Evolutionary conservation across 1,140 invertebrate genomes (phyloP).

Genomic region (Papilio helenus): DNA sequence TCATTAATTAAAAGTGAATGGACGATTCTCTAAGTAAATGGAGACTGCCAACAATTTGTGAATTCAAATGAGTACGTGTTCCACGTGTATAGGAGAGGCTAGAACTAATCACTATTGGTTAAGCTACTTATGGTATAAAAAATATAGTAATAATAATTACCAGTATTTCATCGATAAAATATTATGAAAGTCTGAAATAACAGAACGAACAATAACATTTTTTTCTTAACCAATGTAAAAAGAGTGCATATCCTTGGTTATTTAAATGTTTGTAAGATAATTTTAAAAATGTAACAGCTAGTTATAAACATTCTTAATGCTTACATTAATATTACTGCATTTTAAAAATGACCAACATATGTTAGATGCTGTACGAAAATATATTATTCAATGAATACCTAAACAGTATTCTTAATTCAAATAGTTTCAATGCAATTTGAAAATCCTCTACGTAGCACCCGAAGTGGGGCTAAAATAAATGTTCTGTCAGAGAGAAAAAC

Average conservation of each 20-base stretch:
- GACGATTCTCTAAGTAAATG: conserved; percentile 48
- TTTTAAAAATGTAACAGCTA: not conserved
- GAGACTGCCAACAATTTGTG: conserved; percentile 31
- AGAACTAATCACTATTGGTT: conserved; percentile 15
- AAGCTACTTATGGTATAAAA: not conserved
- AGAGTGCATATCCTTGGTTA: too few relatives aligned
- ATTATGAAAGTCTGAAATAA: not conserved
- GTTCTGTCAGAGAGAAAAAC: conserved; percentile 81
- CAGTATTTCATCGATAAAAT: not conserved
- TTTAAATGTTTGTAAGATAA: too few relatives aligned
- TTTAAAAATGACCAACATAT: not conserved
- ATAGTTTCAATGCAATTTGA: conserved; percentile 75
- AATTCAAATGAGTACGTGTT: conserved; percentile 35
- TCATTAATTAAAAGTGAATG: conserved; percentile 63
- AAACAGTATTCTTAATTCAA: conserved; percentile 58
- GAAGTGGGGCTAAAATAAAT: conserved; percentile 80
- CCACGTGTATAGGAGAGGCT: conserved; percentile 3
- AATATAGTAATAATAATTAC: not conserved
- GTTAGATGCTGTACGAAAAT: conserved; percentile 3
- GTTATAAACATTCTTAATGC: not conserved
- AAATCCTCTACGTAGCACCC: conserved; percentile 72
- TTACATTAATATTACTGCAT: not conserved
- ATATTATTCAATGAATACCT: conserved; percentile 54
- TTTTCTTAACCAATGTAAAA: not conserved
- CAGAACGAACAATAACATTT: not conserved